These are phyloP conservation scores for Dioctria rufipes DNA, from an alignment of 2,888 invertebrate genomes.

Conservation along the genomic window DNA sequence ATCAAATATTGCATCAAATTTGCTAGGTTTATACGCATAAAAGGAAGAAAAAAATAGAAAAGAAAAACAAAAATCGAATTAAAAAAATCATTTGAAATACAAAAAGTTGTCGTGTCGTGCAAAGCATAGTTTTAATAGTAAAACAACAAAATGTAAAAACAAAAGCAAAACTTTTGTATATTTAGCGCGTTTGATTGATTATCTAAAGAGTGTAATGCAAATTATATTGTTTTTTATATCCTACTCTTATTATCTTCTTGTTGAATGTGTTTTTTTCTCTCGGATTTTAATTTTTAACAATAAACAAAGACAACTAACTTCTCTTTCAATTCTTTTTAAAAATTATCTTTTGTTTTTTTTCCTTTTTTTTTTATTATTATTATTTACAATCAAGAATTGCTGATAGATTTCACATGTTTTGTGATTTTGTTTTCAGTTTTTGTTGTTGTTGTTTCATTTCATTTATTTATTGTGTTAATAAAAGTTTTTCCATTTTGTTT, in stretches of 20 bases:
- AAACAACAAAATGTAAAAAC: neutral
- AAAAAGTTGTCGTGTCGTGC: neutral
- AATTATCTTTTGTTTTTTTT: neutral
- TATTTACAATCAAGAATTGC: conserved; percentile 39
- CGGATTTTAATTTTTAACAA: neutral
- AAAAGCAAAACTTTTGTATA: neutral
- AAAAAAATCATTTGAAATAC: neutral
- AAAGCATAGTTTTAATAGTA: neutral
- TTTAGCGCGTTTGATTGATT: neutral
- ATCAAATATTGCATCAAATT: neutral
- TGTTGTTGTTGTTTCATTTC: conserved; percentile 5
- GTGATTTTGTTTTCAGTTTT: neutral
- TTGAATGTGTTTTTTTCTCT: neutral
- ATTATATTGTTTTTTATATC: neutral
- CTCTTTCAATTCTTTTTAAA: neutral
- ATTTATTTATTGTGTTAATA: conserved; percentile 30
- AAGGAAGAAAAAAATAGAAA: neutral
- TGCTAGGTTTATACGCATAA: conserved; percentile 43
- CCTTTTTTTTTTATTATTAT: neutral
- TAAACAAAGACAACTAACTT: neutral
- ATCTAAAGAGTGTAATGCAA: neutral
- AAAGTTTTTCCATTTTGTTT: conserved; percentile 15
- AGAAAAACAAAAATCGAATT: neutral
- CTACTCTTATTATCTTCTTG: neutral
- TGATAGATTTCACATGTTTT: conserved; percentile 18